Percentiles rank a stretch among this genome's conserved stretches.
These are phyloP conservation scores for Portunus trituberculatus DNA, from an alignment of 1,140 invertebrate species.

Conservation along the genomic window DNA sequence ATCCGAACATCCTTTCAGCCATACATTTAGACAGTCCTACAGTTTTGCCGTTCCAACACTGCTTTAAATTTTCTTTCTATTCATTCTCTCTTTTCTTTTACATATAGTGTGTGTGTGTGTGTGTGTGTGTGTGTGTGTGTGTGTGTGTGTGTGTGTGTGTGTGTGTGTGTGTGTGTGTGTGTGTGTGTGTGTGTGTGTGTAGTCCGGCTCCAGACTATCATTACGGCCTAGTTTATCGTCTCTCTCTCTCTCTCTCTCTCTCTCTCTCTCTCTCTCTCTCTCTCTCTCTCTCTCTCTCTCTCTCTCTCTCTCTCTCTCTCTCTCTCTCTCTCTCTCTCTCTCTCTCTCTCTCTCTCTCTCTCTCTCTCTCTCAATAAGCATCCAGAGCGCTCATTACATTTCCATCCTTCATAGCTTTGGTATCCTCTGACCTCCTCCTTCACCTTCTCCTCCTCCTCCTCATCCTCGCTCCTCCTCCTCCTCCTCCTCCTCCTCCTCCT, in stretches of 20 bases:
- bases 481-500: no score
- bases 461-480: background rate
- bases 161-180: no score
- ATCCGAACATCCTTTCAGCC: no score
- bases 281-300: slow-evolving; percentile 50
- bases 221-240: background rate
- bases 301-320: slow-evolving; percentile 45
- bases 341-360: slow-evolving; percentile 38
- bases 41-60: no score
- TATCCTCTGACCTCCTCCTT: background rate
- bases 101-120: no score
- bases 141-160: no score
- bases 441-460: background rate
- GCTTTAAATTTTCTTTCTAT: no score
- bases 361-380: slow-evolving; percentile 17
- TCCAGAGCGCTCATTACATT: background rate
- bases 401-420: background rate
- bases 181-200: no score
- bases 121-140: no score
- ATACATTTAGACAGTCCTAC: no score
- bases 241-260: slow-evolving; percentile 39
- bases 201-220: background rate
- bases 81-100: no score
- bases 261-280: slow-evolving; percentile 40
- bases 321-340: slow-evolving; percentile 41